A percentile compares a stretch with the other conserved stretches of the same genome.
These are phyloP conservation scores for Autographa pulchrina DNA, from an alignment of 2,888 invertebrate species.

Conservation along the genomic window DNA sequence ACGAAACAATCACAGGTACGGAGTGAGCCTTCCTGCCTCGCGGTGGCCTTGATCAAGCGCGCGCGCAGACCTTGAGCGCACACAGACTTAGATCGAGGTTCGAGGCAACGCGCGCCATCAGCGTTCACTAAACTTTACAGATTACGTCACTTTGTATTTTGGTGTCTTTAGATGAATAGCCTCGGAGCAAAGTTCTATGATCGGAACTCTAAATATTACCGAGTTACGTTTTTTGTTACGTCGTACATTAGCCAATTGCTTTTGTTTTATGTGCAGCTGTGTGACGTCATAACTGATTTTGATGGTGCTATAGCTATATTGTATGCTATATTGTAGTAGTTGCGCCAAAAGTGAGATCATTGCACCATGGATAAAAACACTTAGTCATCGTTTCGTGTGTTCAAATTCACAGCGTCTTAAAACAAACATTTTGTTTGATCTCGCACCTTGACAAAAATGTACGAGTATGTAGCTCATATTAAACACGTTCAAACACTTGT, in stretches of 20 bases:
- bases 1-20: constrained; percentile 57
- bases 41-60: constrained; percentile 81
- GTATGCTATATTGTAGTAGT: constrained; percentile 38
- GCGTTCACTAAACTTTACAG: constrained; percentile 87
- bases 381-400: constrained; percentile 67
- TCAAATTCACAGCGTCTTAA: constrained; percentile 68
- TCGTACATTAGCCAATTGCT: constrained; percentile 49
- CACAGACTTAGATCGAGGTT: constrained; percentile 65
- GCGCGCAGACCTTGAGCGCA: constrained; percentile 82
- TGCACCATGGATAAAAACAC: constrained; percentile 72
- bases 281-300: constrained; percentile 52
- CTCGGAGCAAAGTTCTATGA: constrained; percentile 76
- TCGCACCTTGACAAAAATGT: constrained; percentile 65
- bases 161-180: constrained; percentile 78
- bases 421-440: constrained; percentile 68
- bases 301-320: constrained; percentile 41
- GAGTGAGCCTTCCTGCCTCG: constrained; percentile 71
- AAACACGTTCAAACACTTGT: constrained; percentile 43
- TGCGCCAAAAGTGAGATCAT: constrained; percentile 68
- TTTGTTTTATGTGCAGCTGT: constrained; percentile 45
- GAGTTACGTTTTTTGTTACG: constrained; percentile 55
- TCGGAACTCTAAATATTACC: constrained; percentile 71
- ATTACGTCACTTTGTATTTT: constrained; percentile 84
- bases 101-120: constrained; percentile 71
- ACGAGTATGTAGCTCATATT: constrained; percentile 48